Percentiles rank a stretch among this genome's conserved stretches.
Conservation (phyloP, 2,888 invertebrate species). For the Rhamnusium bicolor region DNA sequence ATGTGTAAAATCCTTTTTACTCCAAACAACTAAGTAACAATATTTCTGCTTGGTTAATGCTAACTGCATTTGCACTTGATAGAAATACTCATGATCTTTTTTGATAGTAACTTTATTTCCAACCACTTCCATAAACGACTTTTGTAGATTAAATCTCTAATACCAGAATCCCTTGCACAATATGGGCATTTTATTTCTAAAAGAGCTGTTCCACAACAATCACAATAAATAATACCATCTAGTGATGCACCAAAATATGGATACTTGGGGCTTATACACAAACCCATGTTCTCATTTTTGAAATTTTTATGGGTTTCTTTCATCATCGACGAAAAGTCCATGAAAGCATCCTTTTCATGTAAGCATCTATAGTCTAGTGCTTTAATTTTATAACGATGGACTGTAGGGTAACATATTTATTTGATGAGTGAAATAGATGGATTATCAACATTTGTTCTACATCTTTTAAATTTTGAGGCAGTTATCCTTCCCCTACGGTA, state of each 20-base stretch:
- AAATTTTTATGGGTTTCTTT: conserved; percentile 35
- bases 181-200: conserved; percentile 45
- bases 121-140: conserved; percentile 14
- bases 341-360: too few relatives aligned
- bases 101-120: conserved; percentile 11
- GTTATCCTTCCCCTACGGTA: conserved; percentile 2
- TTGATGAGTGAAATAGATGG: not conserved
- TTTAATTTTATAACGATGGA: not conserved
- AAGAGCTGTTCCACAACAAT: conserved; percentile 38
- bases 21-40: conserved; percentile 46
- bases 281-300: conserved; percentile 32
- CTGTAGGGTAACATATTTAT: not conserved
- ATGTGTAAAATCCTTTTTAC: too few relatives aligned
- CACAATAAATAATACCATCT: conserved; percentile 44
- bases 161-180: conserved; percentile 5
- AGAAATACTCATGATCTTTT: conserved; percentile 38
- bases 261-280: conserved; percentile 32
- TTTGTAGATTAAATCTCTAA: not conserved
- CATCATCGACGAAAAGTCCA: not conserved
- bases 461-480: conserved; percentile 2
- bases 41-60: conserved; percentile 31
- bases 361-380: too few relatives aligned
- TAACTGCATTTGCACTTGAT: conserved; percentile 45
- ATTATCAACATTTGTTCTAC: not conserved
- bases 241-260: conserved; percentile 46